A percentile compares a stretch with the other conserved stretches of the same genome.
phyloP scores from a whole-genome alignment of 2,888 invertebrate genomes.

The Acanthosepion lycidas region DNA sequence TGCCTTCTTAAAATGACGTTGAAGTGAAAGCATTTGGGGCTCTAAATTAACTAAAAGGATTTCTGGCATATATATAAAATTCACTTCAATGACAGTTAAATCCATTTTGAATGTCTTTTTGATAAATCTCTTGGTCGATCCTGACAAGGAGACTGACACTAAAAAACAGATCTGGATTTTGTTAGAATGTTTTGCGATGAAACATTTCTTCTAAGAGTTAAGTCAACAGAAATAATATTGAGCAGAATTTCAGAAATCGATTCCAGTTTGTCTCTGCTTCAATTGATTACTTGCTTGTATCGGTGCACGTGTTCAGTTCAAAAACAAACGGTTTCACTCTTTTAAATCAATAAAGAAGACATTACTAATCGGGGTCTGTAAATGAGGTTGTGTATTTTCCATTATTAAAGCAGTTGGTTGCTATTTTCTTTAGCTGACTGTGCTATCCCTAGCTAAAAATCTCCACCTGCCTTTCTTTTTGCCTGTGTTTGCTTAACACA shows the following conservation, averaged over 20 bases:
- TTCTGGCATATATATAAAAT: neutral
- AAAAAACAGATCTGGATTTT: neutral
- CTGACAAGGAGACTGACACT: neutral
- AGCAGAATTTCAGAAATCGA: neutral
- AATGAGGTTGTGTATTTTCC: conserved; percentile 12
- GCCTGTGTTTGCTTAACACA: no score
- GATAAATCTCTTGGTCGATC: neutral
- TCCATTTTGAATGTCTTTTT: neutral
- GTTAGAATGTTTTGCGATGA: neutral
- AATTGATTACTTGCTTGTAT: neutral
- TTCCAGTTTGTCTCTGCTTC: neutral
- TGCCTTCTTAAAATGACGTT: neutral
- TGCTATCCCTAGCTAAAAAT: neutral
- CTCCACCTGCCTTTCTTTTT: neutral
- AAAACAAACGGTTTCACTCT: neutral
- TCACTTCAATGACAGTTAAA: neutral
- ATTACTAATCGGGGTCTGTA: neutral
- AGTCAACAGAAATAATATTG: neutral
- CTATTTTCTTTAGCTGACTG: neutral
- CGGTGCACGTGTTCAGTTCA: neutral
- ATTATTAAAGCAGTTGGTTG: neutral
- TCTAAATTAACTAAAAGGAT: neutral
- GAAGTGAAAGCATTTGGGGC: neutral
- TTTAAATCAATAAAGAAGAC: neutral
- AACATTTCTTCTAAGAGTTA: neutral